Base-by-base conservation (phyloP, 2,888 invertebrate species). In the Eudemis profundana region DNA sequence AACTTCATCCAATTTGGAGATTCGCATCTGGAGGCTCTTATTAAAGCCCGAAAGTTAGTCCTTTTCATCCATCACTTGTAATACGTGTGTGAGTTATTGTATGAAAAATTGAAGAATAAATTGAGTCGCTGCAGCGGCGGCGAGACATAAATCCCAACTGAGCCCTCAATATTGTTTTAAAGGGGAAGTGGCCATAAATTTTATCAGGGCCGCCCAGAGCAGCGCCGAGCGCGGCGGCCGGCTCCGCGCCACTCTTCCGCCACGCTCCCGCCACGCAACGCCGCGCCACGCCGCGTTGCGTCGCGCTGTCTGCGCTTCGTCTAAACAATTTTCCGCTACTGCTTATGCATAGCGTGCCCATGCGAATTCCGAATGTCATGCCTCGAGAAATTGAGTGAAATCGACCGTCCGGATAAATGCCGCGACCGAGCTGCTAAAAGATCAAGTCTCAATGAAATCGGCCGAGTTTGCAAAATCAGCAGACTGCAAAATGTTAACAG, bases 101-200 rank as follows among this genome's bases (percentile, higher is more conserved):
- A 92, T 91, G 92, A 92, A 92, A 92, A 92, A 92, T 92, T 92
- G 92, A 90, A 92, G 92, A 92, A 92, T 92, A 92, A 92, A 92
- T 92, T 92, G 92, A 91, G 92, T 92, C 92, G 91, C 90, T 92
- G 91, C 91, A 90, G 86, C 89, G 86, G 90, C 90, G 89, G 90
- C 91, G 89, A 91, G 91, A 90, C 90, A 92, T 92, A 92, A 92
- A 92, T 92, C 92, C 91, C 90, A 90, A 90, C 91, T 89, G 92
- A 92, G 91, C 92, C 92, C 91, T 92, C 92, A 92, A 93, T 93
- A 93, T 93, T 93, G 93, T 93, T 92, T 93, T 93, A 93, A 93
- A 92, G 91, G 90, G 92, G 90, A 91, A 90, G 91, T 90, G 89
- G 90, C 90, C 92, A 93, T 93, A 93, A 93, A 93, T 93, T 92